Base-by-base conservation (phyloP, 2,113 vertebrate species). In the Cercocebus atys region DNA sequence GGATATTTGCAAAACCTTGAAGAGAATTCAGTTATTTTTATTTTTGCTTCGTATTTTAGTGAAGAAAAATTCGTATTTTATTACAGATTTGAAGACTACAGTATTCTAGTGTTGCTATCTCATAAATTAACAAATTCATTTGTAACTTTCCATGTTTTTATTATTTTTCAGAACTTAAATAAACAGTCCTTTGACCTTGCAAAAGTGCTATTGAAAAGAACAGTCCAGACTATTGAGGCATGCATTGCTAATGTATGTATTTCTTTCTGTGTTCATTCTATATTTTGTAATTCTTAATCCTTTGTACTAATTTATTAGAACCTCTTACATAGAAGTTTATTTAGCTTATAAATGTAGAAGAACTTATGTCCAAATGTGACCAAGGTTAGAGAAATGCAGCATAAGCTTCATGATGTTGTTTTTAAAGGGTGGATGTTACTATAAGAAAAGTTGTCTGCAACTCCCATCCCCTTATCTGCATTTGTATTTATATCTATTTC, bases 131-230 rank as follows among this genome's bases (percentile, higher is more conserved):
- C 11, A n/a, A 87, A n/a, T 94, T 93, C 10, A 40, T 64, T 95
- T 52, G 35, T 97, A 97, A 97, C 68, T 92, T 85, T 83, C 40
- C 17, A 40, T 76, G 0, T 93, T 84, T 84, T 95, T 72, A 94
- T 95, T 97, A 79, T 97, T 94, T 98, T 98, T 94, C 99, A 99
- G 99, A 99, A 99, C 98, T 99, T 99, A 98, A 99, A 99, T 98
- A 99, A 99, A 98, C 99, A 99, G 98, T 99, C 99, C 0, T 99
- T 99, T 93, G 99, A 99, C 98, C 99, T 99, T 96, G 99, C 99
- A 87, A 99, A 99, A 99, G 99, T 99, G 88, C 98, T 99, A 64
- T 98, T 99, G 98, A 99, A 99, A 99, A 99, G 99, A 98, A 99
- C 99, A 0, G 99, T 99, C 95, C 99, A 99, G 98, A 99, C 99